These are phyloP conservation scores for Harlomillsia oculata DNA, from an alignment of 1,140 invertebrate species.

Conservation along the genomic window DNA sequence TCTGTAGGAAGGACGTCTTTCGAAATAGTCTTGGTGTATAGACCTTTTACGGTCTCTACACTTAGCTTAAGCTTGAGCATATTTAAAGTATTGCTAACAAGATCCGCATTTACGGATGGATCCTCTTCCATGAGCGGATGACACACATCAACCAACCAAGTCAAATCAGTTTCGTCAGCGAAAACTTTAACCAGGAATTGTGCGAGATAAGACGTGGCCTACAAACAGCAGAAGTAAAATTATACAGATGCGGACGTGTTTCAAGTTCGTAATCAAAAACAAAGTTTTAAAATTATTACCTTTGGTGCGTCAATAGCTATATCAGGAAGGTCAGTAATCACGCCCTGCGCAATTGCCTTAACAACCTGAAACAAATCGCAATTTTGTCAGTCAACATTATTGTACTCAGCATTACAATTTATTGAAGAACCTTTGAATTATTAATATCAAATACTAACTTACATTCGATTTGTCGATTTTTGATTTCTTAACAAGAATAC, in stretches of 20 bases:
- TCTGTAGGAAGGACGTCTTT: neutral
- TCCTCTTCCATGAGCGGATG: slow-evolving; percentile 12
- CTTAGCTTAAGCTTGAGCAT: slow-evolving; percentile 15
- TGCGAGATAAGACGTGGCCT: slow-evolving; percentile 24
- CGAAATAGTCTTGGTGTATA: neutral
- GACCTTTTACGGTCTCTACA: slow-evolving; percentile 26
- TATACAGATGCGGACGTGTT: neutral
- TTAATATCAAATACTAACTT: slow-evolving; percentile 3
- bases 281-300: too few species aligned
- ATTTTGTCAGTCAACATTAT: neutral
- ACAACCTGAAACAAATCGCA: slow-evolving; percentile 9
- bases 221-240: neutral
- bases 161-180: slow-evolving; percentile 22
- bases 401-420: neutral
- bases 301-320: slow-evolving; percentile 30
- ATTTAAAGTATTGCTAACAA: slow-evolving; percentile 15
- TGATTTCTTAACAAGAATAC: slow-evolving; percentile 19
- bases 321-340: slow-evolving; percentile 30
- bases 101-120: neutral
- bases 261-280: neutral
- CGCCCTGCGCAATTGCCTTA: slow-evolving; percentile 19
- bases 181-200: slow-evolving; percentile 31
- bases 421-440: slow-evolving; percentile 2
- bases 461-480: neutral
- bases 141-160: slow-evolving; percentile 24